Conservation (phyloP, 2,113 vertebrate species). For the Cryptomyrus ogoouensis region DNA sequence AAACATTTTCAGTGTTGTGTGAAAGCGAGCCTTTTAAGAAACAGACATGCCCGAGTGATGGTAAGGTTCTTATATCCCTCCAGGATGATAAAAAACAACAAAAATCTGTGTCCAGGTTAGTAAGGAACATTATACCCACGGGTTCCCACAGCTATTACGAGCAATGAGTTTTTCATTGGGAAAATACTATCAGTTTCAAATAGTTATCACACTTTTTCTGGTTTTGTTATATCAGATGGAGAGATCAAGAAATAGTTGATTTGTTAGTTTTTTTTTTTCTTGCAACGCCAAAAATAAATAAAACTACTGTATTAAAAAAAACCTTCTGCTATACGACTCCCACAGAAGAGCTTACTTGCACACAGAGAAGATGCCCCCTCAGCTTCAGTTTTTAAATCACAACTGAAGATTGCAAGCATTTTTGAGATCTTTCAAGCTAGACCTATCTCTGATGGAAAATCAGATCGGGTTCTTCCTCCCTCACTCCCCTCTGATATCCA, state of each 20-base stretch:
- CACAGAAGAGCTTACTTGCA: background rate
- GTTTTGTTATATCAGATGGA: background rate
- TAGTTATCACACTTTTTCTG: background rate
- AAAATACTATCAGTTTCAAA: background rate
- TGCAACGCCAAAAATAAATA: background rate
- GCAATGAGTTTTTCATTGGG: too few species aligned
- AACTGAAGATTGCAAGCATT: background rate
- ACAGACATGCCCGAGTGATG: too few species aligned
- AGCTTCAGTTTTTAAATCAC: background rate
- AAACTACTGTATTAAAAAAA: background rate
- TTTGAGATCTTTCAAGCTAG: background rate
- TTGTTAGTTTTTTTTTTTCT: background rate
- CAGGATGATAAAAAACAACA: too few species aligned
- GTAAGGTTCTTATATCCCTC: too few species aligned
- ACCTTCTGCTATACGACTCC: background rate
- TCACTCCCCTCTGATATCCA: background rate
- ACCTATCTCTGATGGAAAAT: background rate
- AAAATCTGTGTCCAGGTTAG: too few species aligned
- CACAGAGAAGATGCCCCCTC: too few species aligned
- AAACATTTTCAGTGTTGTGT: too few species aligned
- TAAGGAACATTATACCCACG: too few species aligned
- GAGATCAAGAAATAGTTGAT: background rate
- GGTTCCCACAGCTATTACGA: too few species aligned
- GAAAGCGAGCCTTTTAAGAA: too few species aligned
- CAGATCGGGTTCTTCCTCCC: background rate